Conservation (phyloP, 2,113 vertebrate species). For the Podarcis cretensis region DNA sequence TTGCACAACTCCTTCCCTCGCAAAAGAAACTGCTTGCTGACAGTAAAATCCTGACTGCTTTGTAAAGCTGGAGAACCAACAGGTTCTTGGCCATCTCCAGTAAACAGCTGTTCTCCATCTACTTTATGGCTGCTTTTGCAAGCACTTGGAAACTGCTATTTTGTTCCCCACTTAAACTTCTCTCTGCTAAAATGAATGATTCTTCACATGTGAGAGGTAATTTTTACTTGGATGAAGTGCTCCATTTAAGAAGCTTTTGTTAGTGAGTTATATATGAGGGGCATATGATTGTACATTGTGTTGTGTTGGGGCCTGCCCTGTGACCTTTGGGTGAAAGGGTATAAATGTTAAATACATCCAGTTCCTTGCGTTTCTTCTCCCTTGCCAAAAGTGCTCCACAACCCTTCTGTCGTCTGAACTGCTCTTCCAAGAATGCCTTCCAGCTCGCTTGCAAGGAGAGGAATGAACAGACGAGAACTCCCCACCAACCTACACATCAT, state of each 20-base stretch:
- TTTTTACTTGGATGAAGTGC: too few species aligned
- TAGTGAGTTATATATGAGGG: too few species aligned
- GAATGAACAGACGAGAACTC: background rate
- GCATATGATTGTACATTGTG: too few species aligned
- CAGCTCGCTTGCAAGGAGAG: too few species aligned
- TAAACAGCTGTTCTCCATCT: background rate
- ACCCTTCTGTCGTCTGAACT: background rate
- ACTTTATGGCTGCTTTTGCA: background rate
- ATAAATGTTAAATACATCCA: background rate
- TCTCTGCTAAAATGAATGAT: background rate
- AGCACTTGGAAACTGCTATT: background rate
- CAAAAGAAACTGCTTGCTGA: background rate
- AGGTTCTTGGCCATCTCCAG: background rate
- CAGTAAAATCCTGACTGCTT: background rate
- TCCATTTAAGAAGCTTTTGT: too few species aligned
- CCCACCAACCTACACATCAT: background rate
- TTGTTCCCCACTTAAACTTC: background rate
- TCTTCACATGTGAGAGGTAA: too few species aligned
- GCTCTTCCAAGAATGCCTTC: background rate
- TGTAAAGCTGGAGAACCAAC: background rate
- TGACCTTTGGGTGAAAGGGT: too few species aligned
- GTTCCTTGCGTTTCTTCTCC: background rate
- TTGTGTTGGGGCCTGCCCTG: too few species aligned
- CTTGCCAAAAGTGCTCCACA: background rate
- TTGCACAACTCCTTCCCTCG: background rate